Evolutionary conservation across 1,140 invertebrate species (phyloP).

Genomic region (Drosophila takahashii): DNA sequence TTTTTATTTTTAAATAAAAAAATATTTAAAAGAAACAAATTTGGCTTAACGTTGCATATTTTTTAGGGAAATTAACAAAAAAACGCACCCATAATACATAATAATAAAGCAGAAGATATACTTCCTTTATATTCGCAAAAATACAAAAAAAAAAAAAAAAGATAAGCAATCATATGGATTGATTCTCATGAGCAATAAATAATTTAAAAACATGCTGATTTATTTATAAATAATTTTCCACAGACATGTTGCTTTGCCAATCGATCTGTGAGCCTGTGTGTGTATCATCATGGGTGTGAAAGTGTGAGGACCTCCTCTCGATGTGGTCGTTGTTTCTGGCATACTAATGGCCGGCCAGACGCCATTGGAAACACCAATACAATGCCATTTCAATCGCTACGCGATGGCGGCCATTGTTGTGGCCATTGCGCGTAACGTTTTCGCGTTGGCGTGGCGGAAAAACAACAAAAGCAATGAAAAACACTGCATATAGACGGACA

Average conservation of each 20-base stretch:
- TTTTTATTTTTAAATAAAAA: no score
- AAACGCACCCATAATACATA: background rate
- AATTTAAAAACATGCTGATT: constrained; percentile 31
- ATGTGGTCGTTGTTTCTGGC: constrained; percentile 23
- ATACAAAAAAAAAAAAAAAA: background rate
- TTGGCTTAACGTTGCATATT: background rate
- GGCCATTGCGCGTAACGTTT: constrained; percentile 62
- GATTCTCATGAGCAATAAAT: constrained; percentile 46
- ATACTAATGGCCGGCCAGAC: constrained; percentile 71
- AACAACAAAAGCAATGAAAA: constrained; percentile 27
- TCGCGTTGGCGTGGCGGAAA: constrained; percentile 62
- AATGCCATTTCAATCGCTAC: constrained; percentile 30
- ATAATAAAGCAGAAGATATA: background rate
- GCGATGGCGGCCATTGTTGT: constrained; percentile 57
- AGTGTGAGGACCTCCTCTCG: constrained; percentile 7
- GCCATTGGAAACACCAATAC: constrained; percentile 65
- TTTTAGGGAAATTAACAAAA: background rate
- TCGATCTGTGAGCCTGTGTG: constrained; percentile 8
- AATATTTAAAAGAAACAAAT: no score
- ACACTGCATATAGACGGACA: constrained; percentile 9
- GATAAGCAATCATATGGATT: constrained; percentile 32
- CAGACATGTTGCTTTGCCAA: constrained; percentile 32
- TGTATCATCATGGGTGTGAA: constrained; percentile 5
- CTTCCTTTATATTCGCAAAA: background rate
- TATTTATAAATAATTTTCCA: constrained; percentile 47